These are phyloP conservation scores for Macrotrachela quadricornifera DNA, from an alignment of 1,140 invertebrate genomes.

Conservation along the genomic window DNA sequence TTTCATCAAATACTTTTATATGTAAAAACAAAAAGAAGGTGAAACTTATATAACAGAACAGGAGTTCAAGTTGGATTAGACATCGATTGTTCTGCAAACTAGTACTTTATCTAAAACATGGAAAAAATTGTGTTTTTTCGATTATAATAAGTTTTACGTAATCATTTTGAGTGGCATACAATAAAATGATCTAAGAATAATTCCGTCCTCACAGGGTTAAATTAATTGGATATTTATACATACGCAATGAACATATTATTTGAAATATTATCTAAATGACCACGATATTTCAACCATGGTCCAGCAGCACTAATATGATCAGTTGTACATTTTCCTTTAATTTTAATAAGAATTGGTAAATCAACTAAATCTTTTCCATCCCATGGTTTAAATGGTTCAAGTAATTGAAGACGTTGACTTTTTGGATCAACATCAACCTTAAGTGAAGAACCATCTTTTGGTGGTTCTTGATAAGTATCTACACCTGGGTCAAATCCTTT, in stretches of 20 bases:
- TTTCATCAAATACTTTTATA: too few species aligned
- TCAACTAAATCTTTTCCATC: conserved; percentile 79
- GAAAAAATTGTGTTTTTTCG: too few species aligned
- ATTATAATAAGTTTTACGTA: too few species aligned
- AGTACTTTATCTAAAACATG: too few species aligned
- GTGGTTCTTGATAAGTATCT: conserved; percentile 82
- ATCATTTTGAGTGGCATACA: too few species aligned
- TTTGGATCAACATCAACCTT: conserved; percentile 62
- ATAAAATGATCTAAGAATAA: too few species aligned
- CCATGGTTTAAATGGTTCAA: conserved; percentile 85
- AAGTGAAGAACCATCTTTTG: conserved; percentile 35
- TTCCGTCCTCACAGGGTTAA: too few species aligned
- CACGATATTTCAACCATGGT: conserved; percentile 95
- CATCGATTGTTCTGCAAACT: too few species aligned
- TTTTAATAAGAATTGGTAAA: conserved; percentile 78
- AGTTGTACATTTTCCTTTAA: conserved; percentile 92
- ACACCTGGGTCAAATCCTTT: conserved; percentile 85
- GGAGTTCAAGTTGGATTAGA: too few species aligned
- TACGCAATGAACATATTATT: conserved; percentile 87
- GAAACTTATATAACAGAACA: too few species aligned
- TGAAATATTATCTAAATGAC: conserved; percentile 97
- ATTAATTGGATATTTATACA: too few species aligned
- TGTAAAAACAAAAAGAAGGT: too few species aligned
- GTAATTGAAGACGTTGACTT: conserved; percentile 74
- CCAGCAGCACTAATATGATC: conserved; percentile 97